These are phyloP conservation scores for Zaprionus lachaisei DNA, from an alignment of 1,140 invertebrate species.

Conservation along the genomic window DNA sequence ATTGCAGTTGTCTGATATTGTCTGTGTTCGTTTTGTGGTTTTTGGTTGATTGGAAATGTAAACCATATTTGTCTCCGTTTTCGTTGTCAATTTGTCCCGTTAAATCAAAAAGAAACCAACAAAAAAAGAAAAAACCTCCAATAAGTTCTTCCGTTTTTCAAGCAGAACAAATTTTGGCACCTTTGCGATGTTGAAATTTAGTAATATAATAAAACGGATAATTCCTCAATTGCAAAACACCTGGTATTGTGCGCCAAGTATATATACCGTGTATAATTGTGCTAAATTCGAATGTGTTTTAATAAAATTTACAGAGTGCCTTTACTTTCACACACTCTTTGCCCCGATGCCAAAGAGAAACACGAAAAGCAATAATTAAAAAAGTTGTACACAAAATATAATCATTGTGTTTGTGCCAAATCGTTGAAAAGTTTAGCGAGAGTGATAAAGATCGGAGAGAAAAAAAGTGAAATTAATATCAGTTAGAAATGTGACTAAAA, in stretches of 20 bases:
- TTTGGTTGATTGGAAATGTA: conserved; percentile 35
- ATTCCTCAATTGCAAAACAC: neutral
- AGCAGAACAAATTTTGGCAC: neutral
- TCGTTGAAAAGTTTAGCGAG: conserved; percentile 36
- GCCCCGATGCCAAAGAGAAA: conserved; percentile 33
- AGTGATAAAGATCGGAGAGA: conserved; percentile 40
- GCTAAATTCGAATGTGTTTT: neutral
- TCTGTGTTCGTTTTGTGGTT: conserved; percentile 50
- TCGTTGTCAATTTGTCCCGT: conserved; percentile 19
- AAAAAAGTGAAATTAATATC: conserved; percentile 63
- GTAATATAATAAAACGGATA: neutral
- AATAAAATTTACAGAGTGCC: conserved; percentile 31
- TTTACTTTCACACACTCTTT: conserved; percentile 26
- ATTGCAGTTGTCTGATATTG: conserved; percentile 36
- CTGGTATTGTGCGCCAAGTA: conserved; percentile 12
- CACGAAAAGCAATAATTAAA: conserved; percentile 22
- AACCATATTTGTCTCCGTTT: conserved; percentile 37
- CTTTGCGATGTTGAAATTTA: neutral
- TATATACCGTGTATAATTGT: conserved; percentile 13
- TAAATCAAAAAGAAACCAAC: conserved; percentile 14
- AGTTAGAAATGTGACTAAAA: conserved; percentile 77
- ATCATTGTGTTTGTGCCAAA: conserved; percentile 37
- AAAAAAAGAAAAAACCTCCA: neutral
- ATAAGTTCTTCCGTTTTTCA: neutral
- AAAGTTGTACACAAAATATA: conserved; percentile 23